A percentile compares a stretch with the other conserved stretches of the same genome.
These are phyloP conservation scores for Caerostris extrusa DNA, from an alignment of 1,140 invertebrate species.

Conservation along the genomic window DNA sequence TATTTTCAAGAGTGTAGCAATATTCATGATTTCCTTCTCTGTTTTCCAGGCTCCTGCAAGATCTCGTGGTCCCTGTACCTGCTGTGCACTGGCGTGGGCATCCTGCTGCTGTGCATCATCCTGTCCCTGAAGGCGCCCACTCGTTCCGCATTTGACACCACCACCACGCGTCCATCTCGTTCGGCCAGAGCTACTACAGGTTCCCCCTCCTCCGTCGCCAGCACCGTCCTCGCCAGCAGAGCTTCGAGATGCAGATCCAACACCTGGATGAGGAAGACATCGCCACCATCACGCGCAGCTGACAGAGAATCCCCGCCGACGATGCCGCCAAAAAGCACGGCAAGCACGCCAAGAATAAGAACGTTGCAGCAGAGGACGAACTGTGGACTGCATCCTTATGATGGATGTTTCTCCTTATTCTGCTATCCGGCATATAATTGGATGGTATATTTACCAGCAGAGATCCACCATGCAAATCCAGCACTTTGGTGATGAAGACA, in stretches of 20 bases:
- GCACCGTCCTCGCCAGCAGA: conserved; percentile 61
- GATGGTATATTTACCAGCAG: too few species aligned
- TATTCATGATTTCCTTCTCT: not conserved
- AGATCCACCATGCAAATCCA: too few species aligned
- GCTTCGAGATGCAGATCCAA: conserved; percentile 77
- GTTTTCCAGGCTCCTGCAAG: conserved; percentile 52
- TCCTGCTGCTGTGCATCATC: conserved; percentile 74
- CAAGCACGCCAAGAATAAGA: not conserved
- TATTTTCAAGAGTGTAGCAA: too few species aligned
- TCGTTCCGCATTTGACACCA: conserved; percentile 79
- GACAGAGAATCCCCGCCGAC: conserved; percentile 21
- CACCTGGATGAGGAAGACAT: conserved; percentile 75
- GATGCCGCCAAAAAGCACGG: not conserved
- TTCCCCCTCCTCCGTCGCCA: conserved; percentile 8
- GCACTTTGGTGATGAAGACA: too few species aligned
- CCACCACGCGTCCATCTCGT: not conserved
- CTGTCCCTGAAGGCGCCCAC: conserved; percentile 77
- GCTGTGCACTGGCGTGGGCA: conserved; percentile 64
- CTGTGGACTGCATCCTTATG: conserved; percentile 34
- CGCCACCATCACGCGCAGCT: conserved; percentile 75
- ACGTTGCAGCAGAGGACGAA: not conserved
- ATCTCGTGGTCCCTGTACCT: conserved; percentile 77
- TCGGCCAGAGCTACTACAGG: not conserved
- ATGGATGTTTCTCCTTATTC: not conserved
- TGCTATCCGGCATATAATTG: too few species aligned